phyloP scores from a whole-genome alignment of 2,888 invertebrate species.

The Nipponacmea schrenckii region DNA sequence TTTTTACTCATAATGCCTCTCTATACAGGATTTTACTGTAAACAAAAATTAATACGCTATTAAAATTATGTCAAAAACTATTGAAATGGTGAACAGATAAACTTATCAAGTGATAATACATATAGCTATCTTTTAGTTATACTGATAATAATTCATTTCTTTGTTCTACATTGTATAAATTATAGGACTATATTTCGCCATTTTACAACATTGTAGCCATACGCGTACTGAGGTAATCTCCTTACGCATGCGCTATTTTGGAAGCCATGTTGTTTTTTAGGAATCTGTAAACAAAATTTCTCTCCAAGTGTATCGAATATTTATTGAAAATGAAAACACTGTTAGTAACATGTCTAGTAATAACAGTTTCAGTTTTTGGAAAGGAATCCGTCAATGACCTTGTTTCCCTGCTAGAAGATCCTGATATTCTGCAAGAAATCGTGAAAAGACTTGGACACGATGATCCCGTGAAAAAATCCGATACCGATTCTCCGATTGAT shows the following conservation, averaged over 20 bases:
- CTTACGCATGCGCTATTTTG: not conserved
- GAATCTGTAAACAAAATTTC: not conserved
- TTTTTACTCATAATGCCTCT: slow-evolving; percentile 35
- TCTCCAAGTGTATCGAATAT: not conserved
- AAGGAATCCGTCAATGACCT: slow-evolving; percentile 20
- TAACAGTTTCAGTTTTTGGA: slow-evolving; percentile 3
- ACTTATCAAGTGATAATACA: too few relatives aligned
- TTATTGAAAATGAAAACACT: slow-evolving; percentile 11
- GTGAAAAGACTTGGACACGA: slow-evolving; percentile 38
- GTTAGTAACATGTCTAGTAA: slow-evolving; percentile 3
- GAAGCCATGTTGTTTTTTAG: slow-evolving; percentile 5
- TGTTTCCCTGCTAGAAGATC: slow-evolving; percentile 36
- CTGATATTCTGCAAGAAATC: slow-evolving; percentile 32
- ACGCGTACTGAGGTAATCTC: not conserved
- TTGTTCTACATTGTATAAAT: not conserved
- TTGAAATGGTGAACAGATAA: too few relatives aligned
- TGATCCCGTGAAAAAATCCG: not conserved
- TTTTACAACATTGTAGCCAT: not conserved
- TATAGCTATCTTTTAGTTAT: not conserved
- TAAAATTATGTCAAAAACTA: not conserved
- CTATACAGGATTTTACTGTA: slow-evolving; percentile 15
- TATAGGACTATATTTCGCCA: not conserved
- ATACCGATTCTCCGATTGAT: not conserved
- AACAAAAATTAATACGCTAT: slow-evolving; percentile 22
- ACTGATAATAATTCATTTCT: not conserved